phyloP scores from a whole-genome alignment of 2,797 vertebrate genomes.

The Sitta carolinensis region DNA sequence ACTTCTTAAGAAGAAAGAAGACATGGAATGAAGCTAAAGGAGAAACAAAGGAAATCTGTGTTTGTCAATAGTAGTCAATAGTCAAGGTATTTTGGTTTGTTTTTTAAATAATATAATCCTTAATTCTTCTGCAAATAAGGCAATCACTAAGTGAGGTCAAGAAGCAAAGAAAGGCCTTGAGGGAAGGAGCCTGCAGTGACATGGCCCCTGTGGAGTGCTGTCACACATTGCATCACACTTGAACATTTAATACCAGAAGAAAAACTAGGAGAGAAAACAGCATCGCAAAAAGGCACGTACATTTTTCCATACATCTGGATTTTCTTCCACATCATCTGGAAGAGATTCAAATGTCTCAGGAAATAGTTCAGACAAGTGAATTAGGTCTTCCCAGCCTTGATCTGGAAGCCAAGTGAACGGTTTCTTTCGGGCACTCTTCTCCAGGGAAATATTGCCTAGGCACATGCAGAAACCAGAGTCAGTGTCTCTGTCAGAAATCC shows the following conservation, averaged over 20 bases:
- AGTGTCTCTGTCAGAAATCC: not conserved
- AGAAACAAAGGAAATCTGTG: conserved; percentile 3
- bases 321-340: conserved; percentile 84
- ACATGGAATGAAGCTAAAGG: not conserved
- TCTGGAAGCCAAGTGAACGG: conserved; percentile 87
- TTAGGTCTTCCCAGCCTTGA: conserved; percentile 94
- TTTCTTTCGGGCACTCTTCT: conserved; percentile 87
- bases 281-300: conserved; percentile 74
- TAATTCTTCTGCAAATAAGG: not conserved
- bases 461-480: not conserved
- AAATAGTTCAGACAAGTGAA: conserved; percentile 85
- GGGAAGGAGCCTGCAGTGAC: not conserved
- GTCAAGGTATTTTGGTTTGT: not conserved
- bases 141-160: not conserved
- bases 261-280: not conserved
- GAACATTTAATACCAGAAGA: not conserved
- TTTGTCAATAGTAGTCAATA: no score
- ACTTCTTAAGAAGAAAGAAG: not conserved
- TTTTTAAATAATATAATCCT: not conserved
- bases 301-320: conserved; percentile 82
- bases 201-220: not conserved
- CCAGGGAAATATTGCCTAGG: conserved; percentile 91
- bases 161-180: not conserved
- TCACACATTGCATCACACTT: not conserved
- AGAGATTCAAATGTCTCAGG: conserved; percentile 82